phyloP scores from a whole-genome alignment of 2,113 vertebrate genomes.

The Tragelaphus buxtoni region DNA sequence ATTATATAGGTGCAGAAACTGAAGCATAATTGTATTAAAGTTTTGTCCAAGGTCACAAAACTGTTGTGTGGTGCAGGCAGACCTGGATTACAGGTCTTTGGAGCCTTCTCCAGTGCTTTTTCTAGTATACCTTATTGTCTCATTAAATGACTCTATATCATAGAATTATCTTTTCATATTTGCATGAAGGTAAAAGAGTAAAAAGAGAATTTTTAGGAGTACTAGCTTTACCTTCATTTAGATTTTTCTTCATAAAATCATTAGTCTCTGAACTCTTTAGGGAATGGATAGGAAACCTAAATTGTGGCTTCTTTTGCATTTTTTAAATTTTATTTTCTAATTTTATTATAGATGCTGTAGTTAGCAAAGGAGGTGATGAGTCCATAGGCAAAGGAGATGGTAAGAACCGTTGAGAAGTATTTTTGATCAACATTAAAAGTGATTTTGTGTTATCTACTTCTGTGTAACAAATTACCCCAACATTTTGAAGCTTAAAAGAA shows the following conservation, averaged over 20 bases:
- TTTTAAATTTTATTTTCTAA: conserved; percentile 12
- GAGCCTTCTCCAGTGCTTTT: neutral
- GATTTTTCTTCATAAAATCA: neutral
- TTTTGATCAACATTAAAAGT: conserved; percentile 17
- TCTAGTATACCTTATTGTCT: neutral
- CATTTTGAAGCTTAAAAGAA: neutral
- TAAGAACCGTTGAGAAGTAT: conserved; percentile 62
- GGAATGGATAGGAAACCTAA: neutral
- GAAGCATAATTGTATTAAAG: neutral
- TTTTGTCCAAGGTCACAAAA: neutral
- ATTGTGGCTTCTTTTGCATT: conserved; percentile 13
- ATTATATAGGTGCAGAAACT: neutral
- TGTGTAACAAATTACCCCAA: neutral
- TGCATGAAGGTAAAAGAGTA: neutral
- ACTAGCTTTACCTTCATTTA: neutral
- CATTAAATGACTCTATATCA: neutral
- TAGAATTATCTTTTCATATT: neutral
- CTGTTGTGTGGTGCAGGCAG: neutral
- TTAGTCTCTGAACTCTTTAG: neutral
- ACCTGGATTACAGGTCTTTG: neutral
- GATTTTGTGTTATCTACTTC: neutral
- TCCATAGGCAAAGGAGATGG: conserved; percentile 81
- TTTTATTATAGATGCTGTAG: conserved; percentile 78
- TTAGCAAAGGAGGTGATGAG: conserved; percentile 78
- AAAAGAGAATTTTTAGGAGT: neutral